Base-by-base conservation (phyloP, 2,797 vertebrate genomes). In the Channallabes apus region DNA sequence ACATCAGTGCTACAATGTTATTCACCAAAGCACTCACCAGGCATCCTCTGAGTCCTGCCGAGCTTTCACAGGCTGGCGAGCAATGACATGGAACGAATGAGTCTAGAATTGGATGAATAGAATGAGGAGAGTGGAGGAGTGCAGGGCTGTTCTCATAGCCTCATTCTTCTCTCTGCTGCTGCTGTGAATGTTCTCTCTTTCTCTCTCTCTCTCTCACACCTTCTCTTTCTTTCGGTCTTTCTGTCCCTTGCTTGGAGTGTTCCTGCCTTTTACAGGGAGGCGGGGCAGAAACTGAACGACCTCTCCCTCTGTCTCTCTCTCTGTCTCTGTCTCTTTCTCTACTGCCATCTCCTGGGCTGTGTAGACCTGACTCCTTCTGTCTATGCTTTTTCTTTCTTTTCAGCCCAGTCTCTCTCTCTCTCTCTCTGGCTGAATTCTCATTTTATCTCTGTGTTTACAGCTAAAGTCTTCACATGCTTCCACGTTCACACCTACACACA, bases 21-120 rank as follows among this genome's bases (percentile, higher is more conserved):
- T 75, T 82, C 12, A 56, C 54, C 80, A 54, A 80, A 75, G 35
- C 73, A 87, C 89, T 89, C 84, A 89, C 89, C 87, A 80, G 82
- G 35, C 89, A 89, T 89, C 77, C 27, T 89, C 59, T 84, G 85
- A 79, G 73, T 76, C 81, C 72, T 67, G 61, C 27, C 1, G 41
- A 82, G 81, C 81, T 69, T 80, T 35, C 75, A 29, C 71, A 81
- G 62, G 35, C 62, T 24, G 65, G 58, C 77, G 54, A 59, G 75
- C 78, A 83, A 82, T 69, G 22, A 22, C 67, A 77, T 77, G 82
- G 82, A 79, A 72, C 68, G 35, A 38, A 80, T 5, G 20, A 85
- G 72, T 75, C 59, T 81, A 72, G 24, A 65, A 59, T 59, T 59
- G 67, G 68, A 83, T 46, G 71, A 81, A 65, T 41, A 81, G 80